These are phyloP conservation scores for Pluvianellus socialis DNA, from an alignment of 2,113 vertebrate genomes.

Conservation along the genomic window DNA sequence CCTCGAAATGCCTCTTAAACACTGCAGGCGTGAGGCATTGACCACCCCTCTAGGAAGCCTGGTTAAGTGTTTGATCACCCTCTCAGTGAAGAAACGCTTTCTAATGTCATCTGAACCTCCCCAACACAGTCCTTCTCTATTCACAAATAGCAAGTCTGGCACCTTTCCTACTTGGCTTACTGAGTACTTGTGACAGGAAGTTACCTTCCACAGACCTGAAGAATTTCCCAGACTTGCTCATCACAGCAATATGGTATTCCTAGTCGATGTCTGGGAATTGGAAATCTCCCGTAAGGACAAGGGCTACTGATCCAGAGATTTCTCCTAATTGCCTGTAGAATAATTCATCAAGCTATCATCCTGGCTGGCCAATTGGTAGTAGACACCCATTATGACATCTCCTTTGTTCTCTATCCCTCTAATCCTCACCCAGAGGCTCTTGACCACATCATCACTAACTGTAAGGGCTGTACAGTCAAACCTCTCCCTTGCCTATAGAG, in stretches of 20 bases:
- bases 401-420: neutral
- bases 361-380: neutral
- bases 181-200: neutral
- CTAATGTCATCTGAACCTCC: neutral
- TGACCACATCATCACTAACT: accelerated
- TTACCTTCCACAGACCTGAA: neutral
- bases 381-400: neutral
- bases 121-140: neutral
- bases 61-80: neutral
- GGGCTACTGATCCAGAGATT: neutral
- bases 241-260: neutral
- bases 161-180: neutral
- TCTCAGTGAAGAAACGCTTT: neutral
- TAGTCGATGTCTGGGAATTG: neutral
- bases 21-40: neutral
- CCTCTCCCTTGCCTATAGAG: neutral
- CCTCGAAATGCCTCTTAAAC: neutral
- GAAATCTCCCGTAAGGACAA: neutral
- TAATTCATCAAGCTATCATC: neutral
- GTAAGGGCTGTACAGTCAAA: neutral
- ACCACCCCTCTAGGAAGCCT: neutral
- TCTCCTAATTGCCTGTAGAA: neutral
- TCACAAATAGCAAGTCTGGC: neutral
- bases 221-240: neutral
- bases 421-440: neutral